Evolutionary conservation across 2,113 vertebrate genomes (phyloP), one percentile per base, ranked within the genome.

Genomic region (Rissa tridactyla): DNA sequence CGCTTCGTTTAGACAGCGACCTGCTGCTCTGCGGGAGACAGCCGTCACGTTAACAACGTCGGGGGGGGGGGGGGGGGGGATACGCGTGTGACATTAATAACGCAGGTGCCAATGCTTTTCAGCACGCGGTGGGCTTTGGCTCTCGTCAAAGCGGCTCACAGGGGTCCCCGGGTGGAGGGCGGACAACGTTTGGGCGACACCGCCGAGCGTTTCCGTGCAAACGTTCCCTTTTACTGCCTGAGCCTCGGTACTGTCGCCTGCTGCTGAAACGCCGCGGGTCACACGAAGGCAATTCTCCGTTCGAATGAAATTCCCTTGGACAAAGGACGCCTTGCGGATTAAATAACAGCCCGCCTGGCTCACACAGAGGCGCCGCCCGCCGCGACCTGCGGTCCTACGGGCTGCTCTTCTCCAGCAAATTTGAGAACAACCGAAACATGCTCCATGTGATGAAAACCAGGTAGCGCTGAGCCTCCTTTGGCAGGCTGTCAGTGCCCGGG

Each of bases 1-100:
- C 1, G 20, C 84, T 32, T 25, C 2, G 11, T 11, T 32, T 5
- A 5, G 42, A 15, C 32, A 13, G n/a, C 2, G 71, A 16, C 36
- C 62, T 16, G 18, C 19, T 20, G 57, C 85, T 14, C 38, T 7
- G 3, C 0, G 40, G 15, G 26, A 7, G 5, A 9, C 1, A 5
- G 3, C 10, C 5, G 6, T n/a, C 8, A 6, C 1, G 27, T 27
- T 22, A 18, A 11, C 16, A 8, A 18, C 1, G 38, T 0, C 38
- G 36, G 36, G 36, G 38, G 38, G 38, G 38, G 38, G 38, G 38
- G 9, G 38, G 38, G 38, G 13, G n/a, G 38, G 13, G n/a, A 11
- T 3, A 4, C 1, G 5, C 3, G 8, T 8, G 8, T 38, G 8
- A 7, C 1, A 21, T n/a, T n/a, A 20, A 13, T 19, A 6, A 19